These are phyloP conservation scores for Micromesistius poutassou DNA, from an alignment of 2,797 vertebrate species.

Conservation along the genomic window DNA sequence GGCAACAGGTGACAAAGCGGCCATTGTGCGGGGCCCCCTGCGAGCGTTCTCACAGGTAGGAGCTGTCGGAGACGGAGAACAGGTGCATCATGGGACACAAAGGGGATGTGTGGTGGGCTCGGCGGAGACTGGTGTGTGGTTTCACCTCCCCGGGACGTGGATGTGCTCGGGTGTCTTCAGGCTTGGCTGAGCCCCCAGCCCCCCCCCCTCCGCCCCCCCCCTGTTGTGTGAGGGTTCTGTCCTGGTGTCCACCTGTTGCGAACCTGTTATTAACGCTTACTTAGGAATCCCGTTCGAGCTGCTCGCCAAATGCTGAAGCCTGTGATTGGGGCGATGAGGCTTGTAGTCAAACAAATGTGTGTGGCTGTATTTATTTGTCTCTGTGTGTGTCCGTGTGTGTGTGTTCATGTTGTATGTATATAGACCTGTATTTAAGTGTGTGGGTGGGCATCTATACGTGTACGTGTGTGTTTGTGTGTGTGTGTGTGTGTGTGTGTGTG, in stretches of 20 bases:
- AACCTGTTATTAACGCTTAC: neutral
- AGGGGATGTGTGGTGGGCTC: slow-evolving; percentile 9
- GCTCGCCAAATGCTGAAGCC: neutral
- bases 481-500: too few relatives aligned
- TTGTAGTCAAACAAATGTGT: neutral
- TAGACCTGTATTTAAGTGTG: neutral
- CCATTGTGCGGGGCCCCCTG: slow-evolving; percentile 52
- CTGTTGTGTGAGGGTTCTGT: slow-evolving; percentile 18
- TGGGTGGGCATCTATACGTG: neutral
- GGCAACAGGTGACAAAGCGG: slow-evolving; percentile 53
- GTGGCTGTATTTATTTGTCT: neutral
- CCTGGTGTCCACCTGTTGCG: slow-evolving; percentile 37
- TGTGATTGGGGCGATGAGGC: neutral
- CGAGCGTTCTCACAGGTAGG: slow-evolving; percentile 53
- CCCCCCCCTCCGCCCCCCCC: slow-evolving; percentile 20
- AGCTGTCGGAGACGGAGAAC: slow-evolving; percentile 42
- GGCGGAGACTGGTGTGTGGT: slow-evolving; percentile 45
- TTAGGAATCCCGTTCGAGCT: neutral
- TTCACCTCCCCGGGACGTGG: slow-evolving; percentile 53
- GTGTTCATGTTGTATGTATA: neutral
- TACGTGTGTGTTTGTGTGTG: neutral
- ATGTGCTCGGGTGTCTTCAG: slow-evolving; percentile 52
- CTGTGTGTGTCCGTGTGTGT: neutral
- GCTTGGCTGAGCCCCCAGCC: neutral
- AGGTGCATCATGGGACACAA: slow-evolving; percentile 63